These are phyloP conservation scores for Peucedramus taeniatus DNA, from an alignment of 2,113 vertebrate species.

Conservation along the genomic window DNA sequence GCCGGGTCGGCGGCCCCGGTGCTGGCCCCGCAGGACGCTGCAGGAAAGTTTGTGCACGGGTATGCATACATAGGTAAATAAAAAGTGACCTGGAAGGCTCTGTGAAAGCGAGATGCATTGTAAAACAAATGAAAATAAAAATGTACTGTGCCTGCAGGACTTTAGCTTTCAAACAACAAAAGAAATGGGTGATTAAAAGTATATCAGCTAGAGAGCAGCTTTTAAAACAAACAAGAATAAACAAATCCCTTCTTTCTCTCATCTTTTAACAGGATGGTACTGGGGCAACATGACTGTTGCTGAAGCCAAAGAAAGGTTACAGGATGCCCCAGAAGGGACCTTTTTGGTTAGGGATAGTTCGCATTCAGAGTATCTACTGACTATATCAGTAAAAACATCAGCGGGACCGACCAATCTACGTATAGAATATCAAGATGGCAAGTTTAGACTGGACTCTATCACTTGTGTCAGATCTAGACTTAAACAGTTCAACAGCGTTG, in stretches of 20 bases:
- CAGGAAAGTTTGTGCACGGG: not conserved
- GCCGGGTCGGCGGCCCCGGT: not conserved
- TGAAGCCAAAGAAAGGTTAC: constrained; percentile 92
- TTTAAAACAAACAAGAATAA: not conserved
- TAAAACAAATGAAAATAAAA: not conserved
- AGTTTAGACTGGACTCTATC: constrained; percentile 95
- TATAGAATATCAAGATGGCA: constrained; percentile 91
- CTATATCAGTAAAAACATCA: constrained; percentile 94
- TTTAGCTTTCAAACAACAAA: not conserved
- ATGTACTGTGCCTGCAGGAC: not conserved
- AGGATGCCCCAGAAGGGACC: constrained; percentile 87
- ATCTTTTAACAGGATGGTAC: constrained; percentile 86
- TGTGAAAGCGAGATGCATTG: not conserved
- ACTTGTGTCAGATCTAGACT: constrained; percentile 90
- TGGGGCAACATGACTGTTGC: constrained; percentile 92
- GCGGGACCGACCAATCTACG: constrained; percentile 94
- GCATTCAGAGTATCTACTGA: constrained; percentile 91
- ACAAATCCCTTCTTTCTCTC: constrained; percentile 14
- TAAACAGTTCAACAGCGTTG: constrained; percentile 93
- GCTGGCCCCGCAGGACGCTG: not conserved
- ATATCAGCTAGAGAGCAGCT: not conserved
- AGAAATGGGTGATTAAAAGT: not conserved
- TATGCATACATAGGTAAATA: not conserved
- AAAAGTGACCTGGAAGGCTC: not conserved
- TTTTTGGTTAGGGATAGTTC: constrained; percentile 95